Conservation (phyloP, 2,888 invertebrate species). For the Pseudolycoriella hygida region DNA sequence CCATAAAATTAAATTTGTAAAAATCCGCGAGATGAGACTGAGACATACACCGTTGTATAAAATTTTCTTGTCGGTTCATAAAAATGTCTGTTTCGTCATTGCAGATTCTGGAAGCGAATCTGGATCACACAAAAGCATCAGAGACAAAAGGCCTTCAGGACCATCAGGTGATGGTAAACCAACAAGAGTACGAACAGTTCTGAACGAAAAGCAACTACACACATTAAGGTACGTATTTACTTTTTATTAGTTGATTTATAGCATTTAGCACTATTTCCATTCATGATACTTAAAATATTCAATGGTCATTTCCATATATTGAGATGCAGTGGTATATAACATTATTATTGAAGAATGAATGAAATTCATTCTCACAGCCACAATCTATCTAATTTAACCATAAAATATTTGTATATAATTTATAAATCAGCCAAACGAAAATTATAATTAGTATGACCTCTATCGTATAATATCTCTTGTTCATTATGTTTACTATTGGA, state of each 20-base stretch:
- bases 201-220: constrained; percentile 96
- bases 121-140: constrained; percentile 69
- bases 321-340: too few relatives aligned
- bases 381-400: too few relatives aligned
- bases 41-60: too few relatives aligned
- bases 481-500: not conserved
- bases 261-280: not conserved
- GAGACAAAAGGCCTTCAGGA: constrained; percentile 31
- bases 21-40: too few relatives aligned
- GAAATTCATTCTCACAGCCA: too few relatives aligned
- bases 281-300: not conserved
- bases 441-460: constrained; percentile 1
- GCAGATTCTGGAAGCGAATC: constrained; percentile 88
- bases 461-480: not conserved
- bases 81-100: constrained; percentile 4
- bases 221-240: constrained; percentile 50
- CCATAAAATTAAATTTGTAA: too few relatives aligned
- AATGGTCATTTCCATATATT: too few relatives aligned
- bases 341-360: too few relatives aligned
- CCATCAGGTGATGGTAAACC: constrained; percentile 69
- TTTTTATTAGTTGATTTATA: not conserved
- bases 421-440: not conserved
- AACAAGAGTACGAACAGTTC: constrained; percentile 93
- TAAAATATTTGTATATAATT: too few relatives aligned
- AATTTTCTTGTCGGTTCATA: too few relatives aligned